A percentile compares a stretch with the other conserved stretches of the same genome.
These are phyloP conservation scores for Synanthedon formicaeformis DNA, from an alignment of 2,888 invertebrate species.

Conservation along the genomic window DNA sequence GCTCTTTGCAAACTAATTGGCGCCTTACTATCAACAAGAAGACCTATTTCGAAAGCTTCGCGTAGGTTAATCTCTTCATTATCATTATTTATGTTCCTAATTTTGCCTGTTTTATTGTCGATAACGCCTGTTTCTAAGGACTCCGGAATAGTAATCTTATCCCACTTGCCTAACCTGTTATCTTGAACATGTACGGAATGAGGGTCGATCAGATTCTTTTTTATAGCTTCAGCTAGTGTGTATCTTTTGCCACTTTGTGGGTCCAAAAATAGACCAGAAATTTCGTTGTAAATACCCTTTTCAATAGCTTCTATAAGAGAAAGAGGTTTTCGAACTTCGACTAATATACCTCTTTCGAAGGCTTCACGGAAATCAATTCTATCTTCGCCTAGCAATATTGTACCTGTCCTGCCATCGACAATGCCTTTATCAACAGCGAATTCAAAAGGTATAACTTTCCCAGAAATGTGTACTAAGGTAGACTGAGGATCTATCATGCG, in stretches of 20 bases:
- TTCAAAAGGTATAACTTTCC: constrained; percentile 84
- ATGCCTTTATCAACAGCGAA: constrained; percentile 83
- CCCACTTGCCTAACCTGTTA: constrained; percentile 79
- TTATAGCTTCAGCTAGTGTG: constrained; percentile 85
- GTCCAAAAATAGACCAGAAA: constrained; percentile 85
- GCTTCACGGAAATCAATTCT: constrained; percentile 85
- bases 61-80: constrained; percentile 77
- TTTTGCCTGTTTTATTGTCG: constrained; percentile 76
- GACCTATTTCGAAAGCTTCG: constrained; percentile 83
- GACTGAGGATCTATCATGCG: constrained; percentile 88
- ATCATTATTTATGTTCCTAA: constrained; percentile 76
- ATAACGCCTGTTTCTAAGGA: constrained; percentile 82
- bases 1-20: constrained; percentile 87
- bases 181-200: constrained; percentile 87
- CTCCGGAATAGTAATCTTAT: constrained; percentile 81
- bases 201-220: constrained; percentile 83
- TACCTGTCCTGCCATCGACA: constrained; percentile 81
- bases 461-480: constrained; percentile 86
- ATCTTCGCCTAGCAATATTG: constrained; percentile 73
- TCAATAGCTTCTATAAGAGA: constrained; percentile 84
- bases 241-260: constrained; percentile 83
- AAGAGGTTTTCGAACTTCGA: constrained; percentile 85
- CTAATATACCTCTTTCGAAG: constrained; percentile 83
- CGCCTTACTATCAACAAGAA: constrained; percentile 84
- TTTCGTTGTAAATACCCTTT: constrained; percentile 83